These are phyloP conservation scores for Kryphioiulus occultus DNA, from an alignment of 2,888 invertebrate genomes.

Conservation along the genomic window DNA sequence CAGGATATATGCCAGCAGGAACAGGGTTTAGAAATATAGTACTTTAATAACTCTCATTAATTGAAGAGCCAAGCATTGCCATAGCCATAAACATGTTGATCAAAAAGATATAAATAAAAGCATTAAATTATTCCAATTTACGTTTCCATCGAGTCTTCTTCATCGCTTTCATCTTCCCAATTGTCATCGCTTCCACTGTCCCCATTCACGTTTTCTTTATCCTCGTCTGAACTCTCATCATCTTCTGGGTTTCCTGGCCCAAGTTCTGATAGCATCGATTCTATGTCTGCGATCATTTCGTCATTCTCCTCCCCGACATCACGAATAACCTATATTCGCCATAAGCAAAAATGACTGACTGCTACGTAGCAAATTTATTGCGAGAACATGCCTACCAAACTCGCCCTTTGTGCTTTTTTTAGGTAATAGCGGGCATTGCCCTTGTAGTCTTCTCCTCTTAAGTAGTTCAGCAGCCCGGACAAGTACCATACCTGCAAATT, in stretches of 20 bases:
- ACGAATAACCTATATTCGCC: constrained; percentile 58
- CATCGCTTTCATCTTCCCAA: constrained; percentile 42
- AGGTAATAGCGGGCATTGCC: constrained; percentile 62
- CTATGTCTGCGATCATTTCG: constrained; percentile 59
- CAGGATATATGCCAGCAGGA: too few species aligned
- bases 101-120: too few species aligned
- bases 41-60: too few species aligned
- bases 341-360: background rate
- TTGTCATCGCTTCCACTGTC: constrained; percentile 50
- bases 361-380: background rate
- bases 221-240: constrained; percentile 51
- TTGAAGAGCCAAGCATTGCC: too few species aligned
- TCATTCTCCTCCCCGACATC: constrained; percentile 60
- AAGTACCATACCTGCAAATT: constrained; percentile 62
- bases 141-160: constrained; percentile 46
- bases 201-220: constrained; percentile 49
- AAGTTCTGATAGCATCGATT: constrained; percentile 60
- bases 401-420: constrained; percentile 61
- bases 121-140: background rate
- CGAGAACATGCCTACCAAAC: background rate
- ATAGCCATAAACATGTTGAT: too few species aligned
- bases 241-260: constrained; percentile 57
- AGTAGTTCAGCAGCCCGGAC: constrained; percentile 63
- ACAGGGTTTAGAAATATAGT: too few species aligned
- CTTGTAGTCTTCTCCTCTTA: constrained; percentile 62